Base-by-base conservation (phyloP, 2,113 vertebrate genomes). In the Hippoglossus stenolepis region DNA sequence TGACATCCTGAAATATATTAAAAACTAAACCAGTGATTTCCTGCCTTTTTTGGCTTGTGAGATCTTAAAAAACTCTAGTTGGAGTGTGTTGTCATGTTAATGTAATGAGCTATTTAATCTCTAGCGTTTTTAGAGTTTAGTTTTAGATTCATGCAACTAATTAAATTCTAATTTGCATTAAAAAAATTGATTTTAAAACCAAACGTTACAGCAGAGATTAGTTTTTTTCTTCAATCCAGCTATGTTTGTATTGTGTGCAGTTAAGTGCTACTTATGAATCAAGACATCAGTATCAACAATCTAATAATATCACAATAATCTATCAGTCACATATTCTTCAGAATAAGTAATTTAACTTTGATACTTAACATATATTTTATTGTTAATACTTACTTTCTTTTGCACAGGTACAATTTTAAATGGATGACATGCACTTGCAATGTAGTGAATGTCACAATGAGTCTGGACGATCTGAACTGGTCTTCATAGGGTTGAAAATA, bases 401-500 rank as follows among this genome's bases (percentile, higher is more conserved):
- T 53, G 18, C 15, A 14, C 45, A 47, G 15, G 45, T 3, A 14
- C 3, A 17, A 47, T 47, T 15, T 47, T 47, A 2, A 47, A 38
- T 38, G 35, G 35, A 38, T 38, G 35, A 38, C 7, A 38, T 38
- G 35, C 8, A 9, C 35, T 38, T 38, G 8, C 8, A 38, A 43
- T 43, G 40, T 3, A 12, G 2, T 43, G 40, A 43, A 43, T 43
- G 40, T 43, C 18, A 8, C 51, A 53, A 15, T 43, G 10, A 10
- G 8, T 5, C 21, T 18, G 7, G 9, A 24, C 26, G 24, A 66
- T 10, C 20, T 18, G 31, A 8, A 17, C 6, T 53, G 11, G 7
- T 18, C 49, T 5, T 63, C 0, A 38, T 18, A 1, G 20, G 24
- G 23, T 26, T 69, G 62, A 2, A 65, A 83, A 85, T 83, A 26